A percentile compares a stretch with the other conserved stretches of the same genome.
phyloP scores from a whole-genome alignment of 2,113 vertebrate genomes.

The Labeo rohita region DNA sequence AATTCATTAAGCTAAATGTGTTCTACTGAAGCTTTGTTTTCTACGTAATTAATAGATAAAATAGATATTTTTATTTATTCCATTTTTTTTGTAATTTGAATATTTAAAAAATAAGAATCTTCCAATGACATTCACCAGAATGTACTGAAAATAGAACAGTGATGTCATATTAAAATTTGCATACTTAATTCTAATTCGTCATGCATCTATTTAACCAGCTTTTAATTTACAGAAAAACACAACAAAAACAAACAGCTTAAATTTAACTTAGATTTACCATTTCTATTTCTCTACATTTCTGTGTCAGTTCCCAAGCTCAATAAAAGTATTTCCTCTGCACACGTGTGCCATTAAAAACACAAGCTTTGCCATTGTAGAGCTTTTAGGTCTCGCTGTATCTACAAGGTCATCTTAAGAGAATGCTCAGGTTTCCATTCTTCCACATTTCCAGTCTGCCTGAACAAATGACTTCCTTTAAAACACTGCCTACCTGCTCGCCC shows the following conservation, averaged over 20 bases:
- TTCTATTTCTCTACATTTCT: background rate
- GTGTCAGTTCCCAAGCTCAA: slow-evolving; percentile 13
- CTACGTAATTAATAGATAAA: background rate
- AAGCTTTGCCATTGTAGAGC: slow-evolving; percentile 52
- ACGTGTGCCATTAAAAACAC: slow-evolving; percentile 54
- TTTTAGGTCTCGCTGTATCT: slow-evolving; percentile 57
- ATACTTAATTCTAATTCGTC: background rate
- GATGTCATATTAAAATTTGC: background rate
- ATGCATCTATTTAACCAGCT: background rate
- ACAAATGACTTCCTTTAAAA: slow-evolving; percentile 57
- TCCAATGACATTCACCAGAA: no score
- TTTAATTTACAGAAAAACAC: no score
- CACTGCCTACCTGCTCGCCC: slow-evolving; percentile 22
- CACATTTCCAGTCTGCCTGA: slow-evolving; percentile 50
- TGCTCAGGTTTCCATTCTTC: slow-evolving; percentile 48
- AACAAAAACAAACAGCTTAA: no score
- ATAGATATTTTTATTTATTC: background rate
- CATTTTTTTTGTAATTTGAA: background rate
- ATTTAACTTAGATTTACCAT: no score
- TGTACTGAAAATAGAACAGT: background rate
- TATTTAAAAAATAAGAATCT: no score
- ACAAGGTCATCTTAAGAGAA: slow-evolving; percentile 53
- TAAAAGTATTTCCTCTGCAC: slow-evolving; percentile 26
- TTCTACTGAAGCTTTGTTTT: background rate
- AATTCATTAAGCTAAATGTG: background rate